phyloP scores from a whole-genome alignment of 2,113 vertebrate species.

The Gadus chalcogrammus region DNA sequence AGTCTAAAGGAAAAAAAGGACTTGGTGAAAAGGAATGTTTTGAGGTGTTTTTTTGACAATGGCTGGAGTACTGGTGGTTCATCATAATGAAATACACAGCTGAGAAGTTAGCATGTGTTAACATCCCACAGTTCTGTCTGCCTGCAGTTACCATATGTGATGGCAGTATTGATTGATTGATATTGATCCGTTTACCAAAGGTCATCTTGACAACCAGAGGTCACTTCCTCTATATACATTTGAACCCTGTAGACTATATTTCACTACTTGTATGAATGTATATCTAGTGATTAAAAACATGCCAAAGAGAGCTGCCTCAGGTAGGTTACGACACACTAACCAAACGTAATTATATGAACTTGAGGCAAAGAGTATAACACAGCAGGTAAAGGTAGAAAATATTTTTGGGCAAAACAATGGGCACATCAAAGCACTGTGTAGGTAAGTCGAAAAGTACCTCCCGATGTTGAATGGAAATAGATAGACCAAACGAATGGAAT shows the following conservation, averaged over 20 bases:
- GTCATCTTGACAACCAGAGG: conserved; percentile 23
- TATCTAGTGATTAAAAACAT: no score
- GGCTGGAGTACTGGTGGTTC: no score
- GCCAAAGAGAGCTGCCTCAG: no score
- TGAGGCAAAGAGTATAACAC: background rate
- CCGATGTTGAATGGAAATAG: no score
- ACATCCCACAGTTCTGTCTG: conserved; percentile 9
- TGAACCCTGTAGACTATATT: background rate
- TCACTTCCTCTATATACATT: background rate
- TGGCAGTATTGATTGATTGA: background rate
- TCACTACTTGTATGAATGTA: background rate
- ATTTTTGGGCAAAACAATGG: no score
- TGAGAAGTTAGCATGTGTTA: conserved; percentile 30
- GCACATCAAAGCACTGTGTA: no score
- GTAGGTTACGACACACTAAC: background rate
- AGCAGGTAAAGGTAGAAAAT: no score
- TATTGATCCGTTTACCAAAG: background rate
- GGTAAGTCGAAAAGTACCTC: no score
- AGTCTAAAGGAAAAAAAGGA: no score
- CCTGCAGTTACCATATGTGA: background rate
- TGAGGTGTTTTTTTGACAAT: no score
- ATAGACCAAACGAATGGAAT: no score
- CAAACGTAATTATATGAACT: background rate
- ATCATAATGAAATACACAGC: background rate
- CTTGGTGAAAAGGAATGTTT: no score